phyloP scores from a whole-genome alignment of 2,888 invertebrate genomes.

The Alcis repandata region DNA sequence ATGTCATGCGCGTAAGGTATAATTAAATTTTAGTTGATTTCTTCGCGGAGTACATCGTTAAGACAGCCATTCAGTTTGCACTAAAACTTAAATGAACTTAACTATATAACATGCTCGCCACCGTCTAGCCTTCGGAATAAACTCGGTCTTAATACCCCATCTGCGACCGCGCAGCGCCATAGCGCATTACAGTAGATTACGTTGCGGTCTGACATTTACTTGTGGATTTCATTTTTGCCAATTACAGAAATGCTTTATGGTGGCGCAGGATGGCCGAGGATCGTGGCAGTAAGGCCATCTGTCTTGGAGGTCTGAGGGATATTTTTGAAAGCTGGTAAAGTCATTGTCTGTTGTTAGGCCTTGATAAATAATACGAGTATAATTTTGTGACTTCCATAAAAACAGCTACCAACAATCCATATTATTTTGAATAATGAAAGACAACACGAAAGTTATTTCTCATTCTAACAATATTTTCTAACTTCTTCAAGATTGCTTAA shows the following conservation, averaged over 20 bases:
- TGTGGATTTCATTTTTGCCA: slow-evolving; percentile 58
- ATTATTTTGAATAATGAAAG: no score
- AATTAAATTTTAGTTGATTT: not conserved
- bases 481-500: no score
- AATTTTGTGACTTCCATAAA: no score
- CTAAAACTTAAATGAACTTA: slow-evolving; percentile 11
- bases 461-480: no score
- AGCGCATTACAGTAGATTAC: slow-evolving; percentile 50
- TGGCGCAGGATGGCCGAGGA: not conserved
- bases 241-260: slow-evolving; percentile 53
- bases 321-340: no score
- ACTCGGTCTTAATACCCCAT: slow-evolving; percentile 25
- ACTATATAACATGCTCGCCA: not conserved
- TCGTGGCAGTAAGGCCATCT: slow-evolving; percentile 11
- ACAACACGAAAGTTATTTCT: no score
- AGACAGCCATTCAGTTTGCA: not conserved
- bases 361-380: no score
- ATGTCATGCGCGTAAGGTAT: not conserved
- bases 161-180: slow-evolving; percentile 28
- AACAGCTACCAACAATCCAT: no score
- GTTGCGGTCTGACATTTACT: slow-evolving; percentile 63
- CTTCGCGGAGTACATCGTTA: not conserved
- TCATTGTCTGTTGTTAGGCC: no score
- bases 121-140: slow-evolving; percentile 13
- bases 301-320: no score